Conservation (phyloP, 2,888 invertebrate genomes). For the Lysandra bellargus region DNA sequence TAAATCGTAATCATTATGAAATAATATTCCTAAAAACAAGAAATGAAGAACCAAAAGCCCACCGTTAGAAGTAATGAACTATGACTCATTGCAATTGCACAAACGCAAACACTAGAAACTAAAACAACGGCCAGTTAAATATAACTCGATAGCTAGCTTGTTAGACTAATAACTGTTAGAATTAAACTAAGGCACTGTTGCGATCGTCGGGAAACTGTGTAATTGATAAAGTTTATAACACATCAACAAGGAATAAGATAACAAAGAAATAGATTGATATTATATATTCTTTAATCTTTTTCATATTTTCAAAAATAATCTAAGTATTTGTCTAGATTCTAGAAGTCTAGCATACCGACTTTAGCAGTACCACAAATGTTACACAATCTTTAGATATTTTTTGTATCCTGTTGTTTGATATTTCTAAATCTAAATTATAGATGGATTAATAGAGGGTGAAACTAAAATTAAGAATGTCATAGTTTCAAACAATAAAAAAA, state of each 20-base stretch:
- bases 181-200: conserved; percentile 31
- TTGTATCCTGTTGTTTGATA: background rate
- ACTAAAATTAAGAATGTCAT: background rate
- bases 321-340: no score
- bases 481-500: background rate
- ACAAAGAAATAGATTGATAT: background rate
- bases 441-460: background rate
- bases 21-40: background rate
- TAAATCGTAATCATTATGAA: no score
- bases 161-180: conserved; percentile 13
- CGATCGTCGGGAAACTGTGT: background rate
- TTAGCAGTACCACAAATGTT: background rate
- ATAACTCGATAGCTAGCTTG: conserved; percentile 13
- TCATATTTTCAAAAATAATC: no score
- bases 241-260: background rate
- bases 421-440: background rate
- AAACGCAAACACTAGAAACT: conserved; percentile 18
- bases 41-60: background rate
- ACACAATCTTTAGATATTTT: background rate
- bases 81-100: conserved; percentile 19
- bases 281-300: no score
- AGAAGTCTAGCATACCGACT: background rate
- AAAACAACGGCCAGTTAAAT: conserved; percentile 20
- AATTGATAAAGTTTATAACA: background rate
- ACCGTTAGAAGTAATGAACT: conserved; percentile 15